Evolutionary conservation across 1,140 invertebrate species (phyloP), one percentile per base, ranked within the genome.

Genomic region (Phthorimaea operculella): DNA sequence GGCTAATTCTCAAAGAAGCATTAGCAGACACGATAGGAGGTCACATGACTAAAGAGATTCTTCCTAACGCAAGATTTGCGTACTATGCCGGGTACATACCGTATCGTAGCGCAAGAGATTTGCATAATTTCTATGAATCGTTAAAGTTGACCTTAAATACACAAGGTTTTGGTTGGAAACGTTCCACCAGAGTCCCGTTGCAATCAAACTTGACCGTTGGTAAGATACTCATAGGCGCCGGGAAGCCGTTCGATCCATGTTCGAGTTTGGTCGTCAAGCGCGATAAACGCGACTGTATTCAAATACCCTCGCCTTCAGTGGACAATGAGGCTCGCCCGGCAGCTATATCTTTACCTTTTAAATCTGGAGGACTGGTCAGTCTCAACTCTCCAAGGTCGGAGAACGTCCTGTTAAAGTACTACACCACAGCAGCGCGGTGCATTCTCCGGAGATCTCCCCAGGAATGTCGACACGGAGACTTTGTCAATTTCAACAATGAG

Each of bases 11-110:
- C 58, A 67, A 88, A 66, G 77, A 87, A 66, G 86, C 87, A 16
- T 59, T 90, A 9, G 85, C 86, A 1, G 89, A 90, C 57, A 77
- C 79, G 12, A 59, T 79, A 52, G 86, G 87, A 15, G 88, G 87
- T 39, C 88, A 89, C 69, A 66, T 90, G 52, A 79, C 85, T 51
- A 82, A 79, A 57, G 85, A 88, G 60, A 72, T 89, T 28, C 63
- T 90, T 18, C 89, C 89, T 4, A 66, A 86, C 1, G 86, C 86
- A 2, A 84, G 83, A 61, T 86, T 87, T 59, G 87, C 88, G 4
- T 90, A 87, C 68, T 90, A 90, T 54, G 87, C 89, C 10, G 89
- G 89, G 0, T 87, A 87, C 55, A 79, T 90, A 15, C 79, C 88
- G 47, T 90, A 87, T 64, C 73, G 72, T 33, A 86, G 84, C 56